A percentile compares a stretch with the other conserved stretches of the same genome.
Evolutionary conservation across 2,888 invertebrate species (phyloP).

Genomic region (Apeira syringaria): DNA sequence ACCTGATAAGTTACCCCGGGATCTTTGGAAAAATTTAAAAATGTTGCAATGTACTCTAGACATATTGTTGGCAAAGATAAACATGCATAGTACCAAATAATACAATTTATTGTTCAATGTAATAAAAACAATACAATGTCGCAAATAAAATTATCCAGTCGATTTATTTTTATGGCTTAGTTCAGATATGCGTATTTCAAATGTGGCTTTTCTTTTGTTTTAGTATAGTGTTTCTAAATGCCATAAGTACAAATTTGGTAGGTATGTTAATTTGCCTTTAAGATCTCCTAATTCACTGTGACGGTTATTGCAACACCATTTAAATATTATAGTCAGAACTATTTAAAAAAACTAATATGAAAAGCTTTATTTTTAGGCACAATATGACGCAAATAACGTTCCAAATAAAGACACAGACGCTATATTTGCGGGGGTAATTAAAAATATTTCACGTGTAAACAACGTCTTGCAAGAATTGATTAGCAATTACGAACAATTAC

Average conservation of each 20-base stretch:
- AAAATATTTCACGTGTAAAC: slow-evolving; percentile 60
- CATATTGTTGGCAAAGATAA: no score
- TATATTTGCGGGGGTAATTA: slow-evolving; percentile 50
- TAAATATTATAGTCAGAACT: no score
- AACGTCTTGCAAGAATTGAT: slow-evolving; percentile 54
- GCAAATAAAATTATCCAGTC: slow-evolving; percentile 20
- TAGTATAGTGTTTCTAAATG: slow-evolving; percentile 33
- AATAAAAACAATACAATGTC: slow-evolving; percentile 23
- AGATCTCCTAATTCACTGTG: no score
- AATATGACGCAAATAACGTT: slow-evolving; percentile 1
- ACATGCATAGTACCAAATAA: not conserved
- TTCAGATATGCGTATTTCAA: slow-evolving; percentile 34
- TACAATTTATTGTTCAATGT: slow-evolving; percentile 16
- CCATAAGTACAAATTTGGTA: slow-evolving; percentile 14
- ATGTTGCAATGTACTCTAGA: no score
- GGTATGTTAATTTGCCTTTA: no score
- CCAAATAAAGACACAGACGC: slow-evolving; percentile 29
- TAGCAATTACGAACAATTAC: slow-evolving; percentile 52
- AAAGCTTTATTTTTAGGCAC: slow-evolving; percentile 5
- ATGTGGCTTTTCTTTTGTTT: slow-evolving; percentile 43
- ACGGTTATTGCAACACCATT: no score
- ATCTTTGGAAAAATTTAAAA: no score
- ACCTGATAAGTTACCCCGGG: no score
- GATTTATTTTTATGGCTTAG: slow-evolving; percentile 29
- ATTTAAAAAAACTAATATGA: no score